These are phyloP conservation scores for Pseudorhiza aurosa DNA, from an alignment of 30 jellyfish, hydroid and myxozoan species.

Conservation along the genomic window DNA sequence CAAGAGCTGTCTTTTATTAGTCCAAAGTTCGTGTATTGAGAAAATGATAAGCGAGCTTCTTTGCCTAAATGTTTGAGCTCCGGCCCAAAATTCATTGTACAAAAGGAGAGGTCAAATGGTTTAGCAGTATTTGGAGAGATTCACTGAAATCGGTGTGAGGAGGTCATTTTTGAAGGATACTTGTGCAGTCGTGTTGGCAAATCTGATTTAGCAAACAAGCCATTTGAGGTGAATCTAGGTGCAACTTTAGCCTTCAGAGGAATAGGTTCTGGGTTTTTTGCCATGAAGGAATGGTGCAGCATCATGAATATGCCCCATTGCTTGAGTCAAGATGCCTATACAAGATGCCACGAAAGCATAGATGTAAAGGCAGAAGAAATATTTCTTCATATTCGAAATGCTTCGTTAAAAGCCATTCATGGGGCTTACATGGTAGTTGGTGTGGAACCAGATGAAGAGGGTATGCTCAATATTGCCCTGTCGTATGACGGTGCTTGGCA, in stretches of 20 bases:
- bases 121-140: too few species aligned
- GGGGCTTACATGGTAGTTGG: conserved; percentile 6
- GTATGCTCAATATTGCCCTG: conserved; percentile 29
- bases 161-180: too few species aligned
- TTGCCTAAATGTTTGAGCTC: too few species aligned
- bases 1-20: too few species aligned
- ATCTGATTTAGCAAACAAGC: not conserved
- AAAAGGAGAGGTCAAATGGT: too few species aligned
- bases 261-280: conserved; percentile 48
- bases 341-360: not conserved
- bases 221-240: conserved; percentile 3
- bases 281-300: conserved; percentile 40
- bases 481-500: conserved; percentile 62
- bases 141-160: too few species aligned
- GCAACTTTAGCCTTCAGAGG: conserved; percentile 40
- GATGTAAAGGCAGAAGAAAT: not conserved
- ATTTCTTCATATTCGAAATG: not conserved
- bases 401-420: not conserved
- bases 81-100: too few species aligned
- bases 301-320: conserved; percentile 40
- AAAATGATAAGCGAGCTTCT: too few species aligned
- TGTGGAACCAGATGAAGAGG: conserved; percentile 18
- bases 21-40: too few species aligned
- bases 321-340: not conserved
- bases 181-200: not conserved